These are phyloP conservation scores for Stratiomys singularior DNA, from an alignment of 2,888 invertebrate species.

Conservation along the genomic window DNA sequence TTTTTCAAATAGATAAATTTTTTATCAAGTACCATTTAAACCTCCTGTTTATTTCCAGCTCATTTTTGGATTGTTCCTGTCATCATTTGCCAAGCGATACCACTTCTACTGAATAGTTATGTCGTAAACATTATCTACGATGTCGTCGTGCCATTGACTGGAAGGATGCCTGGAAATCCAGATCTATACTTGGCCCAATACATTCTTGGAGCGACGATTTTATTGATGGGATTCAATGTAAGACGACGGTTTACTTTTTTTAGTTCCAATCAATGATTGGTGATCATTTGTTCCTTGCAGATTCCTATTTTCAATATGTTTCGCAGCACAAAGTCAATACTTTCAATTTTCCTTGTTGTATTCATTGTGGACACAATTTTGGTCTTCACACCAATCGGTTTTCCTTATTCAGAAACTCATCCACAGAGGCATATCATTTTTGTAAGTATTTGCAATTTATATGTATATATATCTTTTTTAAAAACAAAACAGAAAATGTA, in stretches of 20 bases:
- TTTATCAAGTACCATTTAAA: no score
- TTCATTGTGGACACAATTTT: background rate
- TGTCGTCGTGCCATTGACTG: background rate
- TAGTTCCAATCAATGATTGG: background rate
- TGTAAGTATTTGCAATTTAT: background rate
- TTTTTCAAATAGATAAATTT: no score
- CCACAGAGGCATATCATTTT: background rate
- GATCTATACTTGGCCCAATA: background rate
- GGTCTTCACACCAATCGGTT: background rate
- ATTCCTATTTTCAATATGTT: slow-evolving; percentile 8
- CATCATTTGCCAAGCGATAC: background rate
- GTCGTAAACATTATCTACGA: background rate
- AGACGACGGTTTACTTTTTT: no score
- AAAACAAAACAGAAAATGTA: no score
- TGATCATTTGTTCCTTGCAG: background rate
- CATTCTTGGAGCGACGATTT: no score
- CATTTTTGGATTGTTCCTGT: slow-evolving; percentile 2
- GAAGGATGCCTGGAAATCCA: background rate
- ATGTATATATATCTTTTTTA: no score
- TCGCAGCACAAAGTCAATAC: background rate
- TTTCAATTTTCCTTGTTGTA: background rate
- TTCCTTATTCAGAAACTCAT: background rate
- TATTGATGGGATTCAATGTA: no score
- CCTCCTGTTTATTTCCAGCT: background rate
- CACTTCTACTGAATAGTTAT: background rate